Percentiles rank a stretch among this genome's conserved stretches.
phyloP scores from a whole-genome alignment of 2,113 vertebrate species.

The Rhagologus leucostigma region DNA sequence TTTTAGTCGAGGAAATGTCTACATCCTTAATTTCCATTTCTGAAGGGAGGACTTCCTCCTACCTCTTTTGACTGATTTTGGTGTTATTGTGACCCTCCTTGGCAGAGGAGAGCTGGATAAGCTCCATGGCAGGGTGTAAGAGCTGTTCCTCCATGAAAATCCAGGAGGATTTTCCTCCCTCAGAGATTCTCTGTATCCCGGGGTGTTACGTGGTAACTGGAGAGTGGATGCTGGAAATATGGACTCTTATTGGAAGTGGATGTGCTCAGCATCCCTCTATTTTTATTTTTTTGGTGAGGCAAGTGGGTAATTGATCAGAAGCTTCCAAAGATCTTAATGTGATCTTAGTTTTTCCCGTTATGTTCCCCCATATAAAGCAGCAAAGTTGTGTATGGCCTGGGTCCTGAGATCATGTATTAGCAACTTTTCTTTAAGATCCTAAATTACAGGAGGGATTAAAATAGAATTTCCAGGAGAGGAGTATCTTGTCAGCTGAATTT shows the following conservation, averaged over 20 bases:
- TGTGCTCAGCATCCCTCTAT: not conserved
- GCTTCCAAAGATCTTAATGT: not conserved
- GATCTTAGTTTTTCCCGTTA: not conserved
- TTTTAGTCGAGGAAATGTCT: conserved; percentile 6
- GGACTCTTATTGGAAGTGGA: not conserved
- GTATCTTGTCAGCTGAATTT: conserved; percentile 43
- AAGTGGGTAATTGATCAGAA: not conserved
- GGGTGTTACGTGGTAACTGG: not conserved
- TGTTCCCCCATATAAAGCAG: not conserved
- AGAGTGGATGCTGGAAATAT: not conserved
- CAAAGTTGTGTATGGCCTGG: not conserved
- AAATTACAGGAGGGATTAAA: conserved; percentile 31
- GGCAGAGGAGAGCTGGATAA: not conserved
- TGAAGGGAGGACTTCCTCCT: not conserved
- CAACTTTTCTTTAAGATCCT: not conserved
- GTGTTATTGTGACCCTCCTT: not conserved
- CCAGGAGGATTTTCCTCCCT: not conserved
- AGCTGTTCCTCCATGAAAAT: not conserved
- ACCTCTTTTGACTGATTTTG: not conserved
- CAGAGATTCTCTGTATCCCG: not conserved
- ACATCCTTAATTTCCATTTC: not conserved
- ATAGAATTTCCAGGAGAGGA: conserved; percentile 38
- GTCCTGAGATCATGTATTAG: not conserved
- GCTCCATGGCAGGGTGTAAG: not conserved
- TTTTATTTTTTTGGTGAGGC: not conserved